phyloP scores from a whole-genome alignment of 2,113 vertebrate genomes.

The Amia ocellicauda region DNA sequence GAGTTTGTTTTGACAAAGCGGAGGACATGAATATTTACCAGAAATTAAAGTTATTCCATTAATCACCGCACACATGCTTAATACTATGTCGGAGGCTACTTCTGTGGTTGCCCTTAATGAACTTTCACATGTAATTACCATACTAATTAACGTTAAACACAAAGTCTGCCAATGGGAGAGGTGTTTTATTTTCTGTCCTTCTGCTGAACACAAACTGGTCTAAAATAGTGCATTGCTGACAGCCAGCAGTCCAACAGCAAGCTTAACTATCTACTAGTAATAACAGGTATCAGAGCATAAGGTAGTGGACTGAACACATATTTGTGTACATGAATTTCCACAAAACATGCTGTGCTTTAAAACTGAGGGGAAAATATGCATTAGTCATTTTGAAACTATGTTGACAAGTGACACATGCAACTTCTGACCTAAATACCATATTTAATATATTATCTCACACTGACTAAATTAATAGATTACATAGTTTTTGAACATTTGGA shows the following conservation, averaged over 20 bases:
- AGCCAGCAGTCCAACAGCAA: too few relatives aligned
- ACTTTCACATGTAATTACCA: slow-evolving; percentile 67
- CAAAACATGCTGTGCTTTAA: slow-evolving; percentile 54
- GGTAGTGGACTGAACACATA: slow-evolving; percentile 6
- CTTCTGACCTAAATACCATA: slow-evolving; percentile 37
- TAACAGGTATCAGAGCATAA: too few relatives aligned
- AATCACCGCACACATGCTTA: slow-evolving; percentile 63
- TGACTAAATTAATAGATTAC: too few relatives aligned
- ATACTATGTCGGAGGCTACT: slow-evolving; percentile 62
- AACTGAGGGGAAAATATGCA: slow-evolving; percentile 58
- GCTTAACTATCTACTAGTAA: too few relatives aligned
- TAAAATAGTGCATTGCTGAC: too few relatives aligned
- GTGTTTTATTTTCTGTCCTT: slow-evolving; percentile 41
- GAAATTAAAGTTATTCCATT: slow-evolving; percentile 70
- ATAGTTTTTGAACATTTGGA: too few relatives aligned
- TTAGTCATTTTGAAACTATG: slow-evolving; percentile 62
- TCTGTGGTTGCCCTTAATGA: slow-evolving; percentile 54
- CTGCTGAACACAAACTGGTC: background rate
- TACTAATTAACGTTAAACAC: slow-evolving; percentile 65
- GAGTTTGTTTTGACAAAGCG: slow-evolving; percentile 44
- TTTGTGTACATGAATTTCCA: slow-evolving; percentile 58
- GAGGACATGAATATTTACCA: slow-evolving; percentile 71
- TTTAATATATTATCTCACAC: background rate
- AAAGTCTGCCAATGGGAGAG: slow-evolving; percentile 54
- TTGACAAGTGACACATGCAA: slow-evolving; percentile 56